Conservation (phyloP, 2,888 invertebrate species). For the Stomorhina lunata region DNA sequence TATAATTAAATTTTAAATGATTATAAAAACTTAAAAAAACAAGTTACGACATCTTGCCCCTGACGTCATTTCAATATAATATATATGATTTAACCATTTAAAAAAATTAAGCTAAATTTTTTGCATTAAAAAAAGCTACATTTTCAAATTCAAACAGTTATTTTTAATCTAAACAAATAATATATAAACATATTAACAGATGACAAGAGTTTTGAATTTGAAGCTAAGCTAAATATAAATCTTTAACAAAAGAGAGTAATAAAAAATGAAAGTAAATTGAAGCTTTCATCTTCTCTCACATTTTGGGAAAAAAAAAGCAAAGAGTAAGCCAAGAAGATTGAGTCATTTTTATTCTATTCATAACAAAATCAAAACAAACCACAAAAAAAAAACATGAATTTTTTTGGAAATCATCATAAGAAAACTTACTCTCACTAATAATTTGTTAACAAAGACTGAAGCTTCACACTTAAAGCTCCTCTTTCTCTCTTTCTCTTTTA, state of each 20-base stretch:
- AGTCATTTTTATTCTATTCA: background rate
- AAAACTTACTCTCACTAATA: background rate
- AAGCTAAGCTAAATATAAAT: background rate
- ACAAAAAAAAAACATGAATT: background rate
- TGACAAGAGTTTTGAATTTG: background rate
- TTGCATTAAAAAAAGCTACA: background rate
- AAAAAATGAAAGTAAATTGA: slow-evolving; percentile 38
- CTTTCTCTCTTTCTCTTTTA: background rate
- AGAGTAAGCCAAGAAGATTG: background rate
- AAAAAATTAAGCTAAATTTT: background rate
- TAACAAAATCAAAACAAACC: slow-evolving; percentile 28
- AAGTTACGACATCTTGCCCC: slow-evolving; percentile 43
- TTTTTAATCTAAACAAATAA: background rate
- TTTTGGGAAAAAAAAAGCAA: background rate
- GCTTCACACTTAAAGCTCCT: slow-evolving; percentile 1
- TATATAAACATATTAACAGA: background rate
- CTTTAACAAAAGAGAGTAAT: background rate
- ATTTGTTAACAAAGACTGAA: slow-evolving; percentile 30
- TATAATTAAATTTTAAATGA: background rate
- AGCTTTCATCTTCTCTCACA: slow-evolving; percentile 31
- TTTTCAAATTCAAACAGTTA: background rate
- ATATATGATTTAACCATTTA: background rate
- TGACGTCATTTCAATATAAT: slow-evolving; percentile 48
- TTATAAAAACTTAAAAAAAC: slow-evolving; percentile 17
- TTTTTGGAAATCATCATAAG: background rate